Percentiles rank a stretch among this genome's conserved stretches.
These are phyloP conservation scores for Grallaria varia DNA, from an alignment of 2,113 vertebrate species.

Conservation along the genomic window DNA sequence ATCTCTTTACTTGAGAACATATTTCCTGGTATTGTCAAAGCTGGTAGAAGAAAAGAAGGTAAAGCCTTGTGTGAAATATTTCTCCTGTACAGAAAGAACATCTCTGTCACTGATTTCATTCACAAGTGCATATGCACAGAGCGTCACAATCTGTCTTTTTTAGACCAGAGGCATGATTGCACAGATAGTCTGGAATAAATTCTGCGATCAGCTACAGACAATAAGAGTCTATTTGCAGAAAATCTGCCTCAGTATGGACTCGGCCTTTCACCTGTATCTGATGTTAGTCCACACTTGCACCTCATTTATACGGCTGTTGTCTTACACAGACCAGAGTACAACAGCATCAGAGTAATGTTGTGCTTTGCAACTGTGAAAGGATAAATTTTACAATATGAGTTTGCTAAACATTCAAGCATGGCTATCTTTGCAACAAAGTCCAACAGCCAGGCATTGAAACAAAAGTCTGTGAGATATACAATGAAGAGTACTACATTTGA, in stretches of 20 bases:
- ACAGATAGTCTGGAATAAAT: neutral
- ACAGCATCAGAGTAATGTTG: neutral
- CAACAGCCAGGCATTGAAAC: neutral
- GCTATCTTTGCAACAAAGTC: neutral
- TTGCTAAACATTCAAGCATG: neutral
- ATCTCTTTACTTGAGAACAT: neutral
- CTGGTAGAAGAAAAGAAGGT: neutral
- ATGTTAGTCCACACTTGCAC: neutral
- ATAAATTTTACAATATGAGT: neutral
- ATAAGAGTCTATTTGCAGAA: neutral
- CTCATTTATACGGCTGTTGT: neutral
- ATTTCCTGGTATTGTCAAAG: neutral
- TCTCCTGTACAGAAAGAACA: neutral
- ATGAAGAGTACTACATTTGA: neutral
- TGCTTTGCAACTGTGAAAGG: neutral
- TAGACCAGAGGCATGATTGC: neutral
- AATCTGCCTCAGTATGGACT: neutral
- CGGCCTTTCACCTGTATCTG: neutral
- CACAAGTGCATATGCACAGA: neutral
- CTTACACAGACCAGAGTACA: neutral
- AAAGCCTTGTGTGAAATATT: neutral
- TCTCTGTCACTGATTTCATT: neutral
- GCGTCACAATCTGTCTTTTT: neutral
- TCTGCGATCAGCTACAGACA: neutral
- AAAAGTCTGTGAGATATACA: neutral